Conservation (phyloP, 2,888 invertebrate genomes). For the Sphaerophoria rueppellii region DNA sequence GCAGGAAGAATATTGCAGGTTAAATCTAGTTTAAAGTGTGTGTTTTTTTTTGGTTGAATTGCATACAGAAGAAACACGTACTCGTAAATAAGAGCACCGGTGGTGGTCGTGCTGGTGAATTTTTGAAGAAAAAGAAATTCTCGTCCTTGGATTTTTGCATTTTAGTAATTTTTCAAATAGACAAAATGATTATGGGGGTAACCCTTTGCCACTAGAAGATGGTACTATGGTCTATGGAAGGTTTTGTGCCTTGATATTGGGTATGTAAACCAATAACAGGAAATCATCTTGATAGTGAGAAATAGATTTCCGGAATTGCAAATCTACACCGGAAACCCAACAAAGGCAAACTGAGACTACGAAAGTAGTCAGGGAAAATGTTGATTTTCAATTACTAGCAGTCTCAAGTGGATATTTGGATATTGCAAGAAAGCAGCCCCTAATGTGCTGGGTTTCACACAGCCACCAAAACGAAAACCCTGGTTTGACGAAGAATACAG, state of each 20-base stretch:
- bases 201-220: constrained; percentile 8
- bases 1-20: constrained; percentile 59
- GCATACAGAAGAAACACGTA: constrained; percentile 11
- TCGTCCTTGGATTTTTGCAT: constrained; percentile 24
- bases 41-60: neutral
- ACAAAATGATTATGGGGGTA: constrained; percentile 48
- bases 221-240: neutral
- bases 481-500: too few relatives aligned
- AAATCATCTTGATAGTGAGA: constrained; percentile 56
- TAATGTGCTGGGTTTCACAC: too few relatives aligned
- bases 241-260: too few relatives aligned
- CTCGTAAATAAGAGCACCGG: neutral
- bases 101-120: constrained; percentile 20
- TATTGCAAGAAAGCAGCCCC: too few relatives aligned
- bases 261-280: constrained; percentile 50
- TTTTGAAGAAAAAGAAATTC: constrained; percentile 10
- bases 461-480: too few relatives aligned
- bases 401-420: too few relatives aligned
- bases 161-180: constrained; percentile 46
- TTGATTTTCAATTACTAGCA: neutral
- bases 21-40: constrained; percentile 28
- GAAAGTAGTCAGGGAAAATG: neutral
- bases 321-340: constrained; percentile 35
- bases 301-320: constrained; percentile 58
- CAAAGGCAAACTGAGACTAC: constrained; percentile 20